Evolutionary conservation across 92 coral and sea anemone species (phyloP).

Genomic region (Actinostola sp.): DNA sequence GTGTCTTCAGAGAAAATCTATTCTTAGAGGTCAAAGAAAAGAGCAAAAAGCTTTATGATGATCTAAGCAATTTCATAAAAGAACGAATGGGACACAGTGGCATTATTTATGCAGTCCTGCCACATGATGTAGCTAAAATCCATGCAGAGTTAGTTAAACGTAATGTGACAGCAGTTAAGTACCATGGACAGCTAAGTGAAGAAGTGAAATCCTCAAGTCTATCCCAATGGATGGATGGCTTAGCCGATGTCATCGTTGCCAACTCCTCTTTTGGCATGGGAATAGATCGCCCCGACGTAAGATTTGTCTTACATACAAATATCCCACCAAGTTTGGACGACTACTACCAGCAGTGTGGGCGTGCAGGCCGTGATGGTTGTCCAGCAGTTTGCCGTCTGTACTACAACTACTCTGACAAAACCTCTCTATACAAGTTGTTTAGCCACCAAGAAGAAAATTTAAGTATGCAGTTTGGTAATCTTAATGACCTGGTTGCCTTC

Average conservation of each 20-base stretch:
- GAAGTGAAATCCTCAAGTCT: slow-evolving; percentile 18
- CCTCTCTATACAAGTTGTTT: slow-evolving; percentile 17
- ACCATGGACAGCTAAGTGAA: slow-evolving; percentile 19
- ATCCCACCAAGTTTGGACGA: slow-evolving; percentile 25
- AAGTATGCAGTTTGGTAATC: background rate
- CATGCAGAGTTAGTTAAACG: background rate
- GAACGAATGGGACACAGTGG: too few species aligned
- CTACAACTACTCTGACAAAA: slow-evolving; percentile 14
- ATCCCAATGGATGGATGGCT: slow-evolving; percentile 6
- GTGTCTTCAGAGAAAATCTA: slow-evolving; percentile 45
- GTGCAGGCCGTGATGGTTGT: slow-evolving; percentile 26
- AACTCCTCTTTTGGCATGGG: slow-evolving; percentile 37
- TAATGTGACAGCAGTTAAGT: background rate
- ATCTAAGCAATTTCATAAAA: too few species aligned
- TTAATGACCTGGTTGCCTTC: background rate
- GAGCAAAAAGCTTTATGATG: slow-evolving; percentile 12
- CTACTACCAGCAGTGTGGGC: slow-evolving; percentile 29
- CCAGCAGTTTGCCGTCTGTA: slow-evolving; percentile 16
- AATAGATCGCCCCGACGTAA: slow-evolving; percentile 7
- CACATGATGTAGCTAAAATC: background rate
- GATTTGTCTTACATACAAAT: slow-evolving; percentile 14
- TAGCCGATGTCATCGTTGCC: slow-evolving; percentile 8
- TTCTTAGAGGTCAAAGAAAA: slow-evolving; percentile 29
- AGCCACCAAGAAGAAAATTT: slow-evolving; percentile 15
- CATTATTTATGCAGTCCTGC: background rate